phyloP scores from a whole-genome alignment of 2,888 invertebrate species.

The Pelosia muscerda region DNA sequence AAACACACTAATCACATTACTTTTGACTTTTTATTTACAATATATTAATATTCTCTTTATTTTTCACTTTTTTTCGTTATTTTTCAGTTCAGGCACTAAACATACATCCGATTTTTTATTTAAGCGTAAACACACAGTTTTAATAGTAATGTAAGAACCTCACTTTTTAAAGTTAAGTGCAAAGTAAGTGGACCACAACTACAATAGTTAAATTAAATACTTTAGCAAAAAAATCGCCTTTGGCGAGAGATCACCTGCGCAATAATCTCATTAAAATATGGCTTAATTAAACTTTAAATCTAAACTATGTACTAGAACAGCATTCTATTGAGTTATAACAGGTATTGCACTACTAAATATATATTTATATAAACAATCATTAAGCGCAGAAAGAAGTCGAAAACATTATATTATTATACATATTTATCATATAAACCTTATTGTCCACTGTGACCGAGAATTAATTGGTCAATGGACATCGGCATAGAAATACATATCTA shows the following conservation, averaged over 20 bases:
- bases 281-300: constrained; percentile 63
- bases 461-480: neutral
- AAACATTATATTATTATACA: constrained; percentile 8
- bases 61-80: constrained; percentile 66
- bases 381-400: constrained; percentile 41
- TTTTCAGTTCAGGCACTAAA: constrained; percentile 81
- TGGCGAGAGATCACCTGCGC: constrained; percentile 74
- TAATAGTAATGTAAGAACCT: constrained; percentile 65
- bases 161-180: constrained; percentile 69
- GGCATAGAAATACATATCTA: constrained; percentile 26
- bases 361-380: constrained; percentile 49
- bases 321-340: constrained; percentile 49
- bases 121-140: constrained; percentile 68
- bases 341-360: constrained; percentile 64
- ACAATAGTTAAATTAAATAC: constrained; percentile 60
- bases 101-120: constrained; percentile 60
- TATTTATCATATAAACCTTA: constrained; percentile 15
- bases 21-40: constrained; percentile 83
- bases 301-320: constrained; percentile 60
- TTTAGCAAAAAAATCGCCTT: constrained; percentile 67
- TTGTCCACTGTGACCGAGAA: constrained; percentile 11
- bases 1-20: constrained; percentile 58
- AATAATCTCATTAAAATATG: constrained; percentile 76
- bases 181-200: constrained; percentile 52
- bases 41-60: constrained; percentile 83